Conservation (phyloP, 2,113 vertebrate genomes). For the Cacatua alba region DNA sequence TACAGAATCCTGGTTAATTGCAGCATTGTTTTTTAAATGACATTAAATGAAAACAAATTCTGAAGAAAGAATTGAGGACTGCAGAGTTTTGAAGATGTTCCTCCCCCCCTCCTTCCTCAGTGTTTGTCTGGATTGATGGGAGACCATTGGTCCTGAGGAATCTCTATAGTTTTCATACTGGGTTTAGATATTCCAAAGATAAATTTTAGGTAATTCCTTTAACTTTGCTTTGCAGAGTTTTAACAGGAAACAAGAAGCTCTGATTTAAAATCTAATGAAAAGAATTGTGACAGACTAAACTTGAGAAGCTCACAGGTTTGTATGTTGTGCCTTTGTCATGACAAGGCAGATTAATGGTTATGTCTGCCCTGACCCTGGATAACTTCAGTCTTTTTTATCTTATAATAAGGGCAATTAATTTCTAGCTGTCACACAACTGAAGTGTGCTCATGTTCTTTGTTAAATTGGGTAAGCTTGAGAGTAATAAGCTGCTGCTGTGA, state of each 20-base stretch:
- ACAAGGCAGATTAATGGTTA: not conserved
- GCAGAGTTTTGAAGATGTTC: too few relatives aligned
- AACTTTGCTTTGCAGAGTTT: not conserved
- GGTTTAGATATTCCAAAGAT: not conserved
- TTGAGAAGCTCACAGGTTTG: not conserved
- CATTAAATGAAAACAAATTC: too few relatives aligned
- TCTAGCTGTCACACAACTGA: not conserved
- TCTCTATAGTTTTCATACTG: not conserved
- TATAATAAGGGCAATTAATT: conserved; percentile 26
- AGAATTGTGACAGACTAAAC: not conserved
- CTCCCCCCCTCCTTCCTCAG: too few relatives aligned
- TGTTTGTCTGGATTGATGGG: not conserved
- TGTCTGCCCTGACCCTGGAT: not conserved
- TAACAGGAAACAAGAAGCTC: not conserved
- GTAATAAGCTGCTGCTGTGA: conserved; percentile 6
- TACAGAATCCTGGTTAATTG: not conserved
- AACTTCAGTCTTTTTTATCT: not conserved
- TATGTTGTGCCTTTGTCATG: not conserved
- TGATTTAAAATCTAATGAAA: not conserved
- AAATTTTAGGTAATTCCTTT: not conserved
- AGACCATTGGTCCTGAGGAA: not conserved
- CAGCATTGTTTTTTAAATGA: not conserved
- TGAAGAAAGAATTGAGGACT: too few relatives aligned
- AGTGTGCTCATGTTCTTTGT: not conserved
- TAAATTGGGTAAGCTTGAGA: not conserved